These are phyloP conservation scores for Protobothrops flavoviridis DNA, from an alignment of 2,113 vertebrate species.

Conservation along the genomic window DNA sequence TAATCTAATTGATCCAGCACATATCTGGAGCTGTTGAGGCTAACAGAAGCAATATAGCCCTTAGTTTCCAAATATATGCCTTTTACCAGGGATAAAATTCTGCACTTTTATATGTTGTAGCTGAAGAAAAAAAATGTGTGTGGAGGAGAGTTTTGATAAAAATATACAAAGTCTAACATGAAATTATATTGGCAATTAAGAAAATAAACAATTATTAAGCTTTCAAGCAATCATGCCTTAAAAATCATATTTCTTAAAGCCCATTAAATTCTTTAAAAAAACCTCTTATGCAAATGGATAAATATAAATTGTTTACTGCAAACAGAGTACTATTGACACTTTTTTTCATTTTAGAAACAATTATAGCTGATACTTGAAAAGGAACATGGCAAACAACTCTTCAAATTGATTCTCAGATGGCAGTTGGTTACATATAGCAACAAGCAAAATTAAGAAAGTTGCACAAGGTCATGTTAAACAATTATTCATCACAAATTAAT, in stretches of 20 bases:
- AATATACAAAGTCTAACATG: background rate
- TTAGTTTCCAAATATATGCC: background rate
- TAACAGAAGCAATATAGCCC: background rate
- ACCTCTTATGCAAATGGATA: slow-evolving; percentile 19
- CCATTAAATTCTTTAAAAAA: slow-evolving; percentile 29
- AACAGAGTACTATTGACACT: slow-evolving; percentile 43
- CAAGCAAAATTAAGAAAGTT: background rate
- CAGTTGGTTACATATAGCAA: slow-evolving; percentile 14
- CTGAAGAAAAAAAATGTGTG: background rate
- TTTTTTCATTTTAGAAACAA: slow-evolving; percentile 31
- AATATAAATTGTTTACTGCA: slow-evolving; percentile 48
- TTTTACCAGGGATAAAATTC: background rate
- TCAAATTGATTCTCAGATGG: slow-evolving; percentile 31
- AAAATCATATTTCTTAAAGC: slow-evolving; percentile 40
- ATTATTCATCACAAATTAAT: slow-evolving; percentile 29
- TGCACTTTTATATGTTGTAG: background rate
- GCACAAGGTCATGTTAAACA: slow-evolving; percentile 22
- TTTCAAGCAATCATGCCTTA: slow-evolving; percentile 42
- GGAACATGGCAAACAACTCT: slow-evolving; percentile 23
- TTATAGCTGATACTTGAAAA: slow-evolving; percentile 17
- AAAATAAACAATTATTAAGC: slow-evolving; percentile 12
- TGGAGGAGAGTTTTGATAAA: background rate
- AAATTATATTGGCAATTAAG: slow-evolving; percentile 13
- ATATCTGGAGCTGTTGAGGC: background rate
- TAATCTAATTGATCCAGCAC: background rate